Evolutionary conservation across 2,113 vertebrate genomes (phyloP).

Genomic region (Cyprinodon tularosa): DNA sequence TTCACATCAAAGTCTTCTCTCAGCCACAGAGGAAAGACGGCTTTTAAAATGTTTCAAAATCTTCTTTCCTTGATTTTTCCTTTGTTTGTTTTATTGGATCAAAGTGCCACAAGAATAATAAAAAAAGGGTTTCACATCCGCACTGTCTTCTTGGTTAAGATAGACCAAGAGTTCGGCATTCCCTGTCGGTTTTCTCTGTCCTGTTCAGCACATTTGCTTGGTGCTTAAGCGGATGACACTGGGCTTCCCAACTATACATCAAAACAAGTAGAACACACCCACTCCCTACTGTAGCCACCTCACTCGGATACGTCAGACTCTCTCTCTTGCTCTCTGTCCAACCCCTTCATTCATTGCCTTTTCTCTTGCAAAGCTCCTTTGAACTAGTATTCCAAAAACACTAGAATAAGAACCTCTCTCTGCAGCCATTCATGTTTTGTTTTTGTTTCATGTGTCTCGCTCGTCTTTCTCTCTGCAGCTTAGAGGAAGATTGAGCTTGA

Average conservation of each 20-base stretch:
- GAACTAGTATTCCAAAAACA: constrained; percentile 19
- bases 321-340: constrained; percentile 28
- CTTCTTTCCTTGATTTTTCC: constrained; percentile 17
- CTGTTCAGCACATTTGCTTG: constrained; percentile 46
- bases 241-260: constrained; percentile 73
- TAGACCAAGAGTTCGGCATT: constrained; percentile 37
- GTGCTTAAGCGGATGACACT: constrained; percentile 78
- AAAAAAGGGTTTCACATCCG: constrained; percentile 40
- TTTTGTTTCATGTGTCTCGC: constrained; percentile 27
- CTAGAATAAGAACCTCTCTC: not conserved
- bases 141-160: constrained; percentile 29
- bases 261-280: constrained; percentile 81
- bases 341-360: constrained; percentile 19
- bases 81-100: constrained; percentile 23
- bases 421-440: constrained; percentile 16
- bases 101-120: constrained; percentile 24
- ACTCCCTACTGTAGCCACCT: constrained; percentile 66
- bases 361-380: constrained; percentile 29
- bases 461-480: constrained; percentile 31
- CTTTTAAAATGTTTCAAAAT: constrained; percentile 22
- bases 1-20: constrained; percentile 37
- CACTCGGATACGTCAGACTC: constrained; percentile 49
- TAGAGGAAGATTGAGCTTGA: constrained; percentile 36
- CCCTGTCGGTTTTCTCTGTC: constrained; percentile 41
- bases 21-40: constrained; percentile 23